Evolutionary conservation across 2,797 vertebrate genomes (phyloP).

Genomic region (Buphagus erythrorhynchus): DNA sequence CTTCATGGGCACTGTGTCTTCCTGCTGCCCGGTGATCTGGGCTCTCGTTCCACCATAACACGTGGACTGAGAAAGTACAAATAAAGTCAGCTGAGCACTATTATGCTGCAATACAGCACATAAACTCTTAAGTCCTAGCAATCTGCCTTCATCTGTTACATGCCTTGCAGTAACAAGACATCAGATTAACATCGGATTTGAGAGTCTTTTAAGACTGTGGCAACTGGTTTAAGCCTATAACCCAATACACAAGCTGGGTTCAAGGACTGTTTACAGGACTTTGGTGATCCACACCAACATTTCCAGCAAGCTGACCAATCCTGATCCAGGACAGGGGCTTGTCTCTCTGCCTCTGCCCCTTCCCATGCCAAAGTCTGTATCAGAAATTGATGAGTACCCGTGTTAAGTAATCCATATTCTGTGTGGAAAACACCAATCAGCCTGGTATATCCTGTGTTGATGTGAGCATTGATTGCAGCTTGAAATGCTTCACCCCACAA

Average conservation of each 20-base stretch:
- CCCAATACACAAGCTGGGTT: background rate
- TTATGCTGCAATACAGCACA: background rate
- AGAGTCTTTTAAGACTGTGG: background rate
- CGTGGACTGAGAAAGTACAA: constrained; percentile 81
- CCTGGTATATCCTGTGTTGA: constrained; percentile 82
- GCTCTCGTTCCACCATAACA: constrained; percentile 89
- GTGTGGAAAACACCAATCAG: constrained; percentile 88
- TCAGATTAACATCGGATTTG: background rate
- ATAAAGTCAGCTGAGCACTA: background rate
- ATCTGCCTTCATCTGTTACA: background rate
- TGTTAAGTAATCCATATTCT: constrained; percentile 87
- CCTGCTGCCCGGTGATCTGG: constrained; percentile 83
- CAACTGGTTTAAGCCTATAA: background rate
- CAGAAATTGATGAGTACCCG: constrained; percentile 73
- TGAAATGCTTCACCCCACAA: constrained; percentile 86
- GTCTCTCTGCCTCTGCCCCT: background rate
- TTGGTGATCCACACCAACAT: background rate
- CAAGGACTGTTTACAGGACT: constrained; percentile 23
- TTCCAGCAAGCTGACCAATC: background rate
- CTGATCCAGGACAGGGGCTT: background rate
- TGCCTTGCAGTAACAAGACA: background rate
- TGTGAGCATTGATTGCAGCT: constrained; percentile 79
- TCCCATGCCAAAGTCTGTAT: background rate
- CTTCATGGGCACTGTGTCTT: constrained; percentile 84
- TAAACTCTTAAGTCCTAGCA: background rate